A percentile compares a stretch with the other conserved stretches of the same genome.
These are phyloP conservation scores for Luperina testacea DNA, from an alignment of 2,888 invertebrate species.

Conservation along the genomic window DNA sequence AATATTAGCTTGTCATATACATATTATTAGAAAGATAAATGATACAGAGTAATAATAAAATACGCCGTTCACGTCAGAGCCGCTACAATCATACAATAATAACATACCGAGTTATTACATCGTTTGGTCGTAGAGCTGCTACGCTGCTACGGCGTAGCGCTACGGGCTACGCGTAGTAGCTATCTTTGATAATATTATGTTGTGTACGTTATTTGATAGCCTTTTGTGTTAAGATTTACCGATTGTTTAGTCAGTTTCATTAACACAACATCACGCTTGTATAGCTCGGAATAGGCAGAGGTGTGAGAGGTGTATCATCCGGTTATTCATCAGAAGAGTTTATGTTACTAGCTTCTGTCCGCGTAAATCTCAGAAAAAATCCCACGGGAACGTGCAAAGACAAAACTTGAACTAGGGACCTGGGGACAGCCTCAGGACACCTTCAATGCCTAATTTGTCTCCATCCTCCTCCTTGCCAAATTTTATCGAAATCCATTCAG, in stretches of 20 bases:
- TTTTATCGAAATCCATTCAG: too few species aligned
- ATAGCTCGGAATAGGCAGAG: neutral
- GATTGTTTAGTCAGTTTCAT: neutral
- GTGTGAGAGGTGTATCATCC: neutral
- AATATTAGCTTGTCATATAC: neutral
- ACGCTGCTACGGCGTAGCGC: constrained; percentile 64
- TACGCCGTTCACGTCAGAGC: neutral
- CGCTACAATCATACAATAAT: constrained; percentile 8
- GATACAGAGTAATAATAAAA: neutral
- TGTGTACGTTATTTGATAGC: constrained; percentile 3
- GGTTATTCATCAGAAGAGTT: neutral
- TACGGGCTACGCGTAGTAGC: constrained; percentile 43
- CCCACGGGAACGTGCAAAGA: neutral
- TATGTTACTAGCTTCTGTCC: too few species aligned
- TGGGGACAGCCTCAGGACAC: too few species aligned
- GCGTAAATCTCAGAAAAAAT: neutral
- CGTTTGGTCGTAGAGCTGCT: constrained; percentile 49
- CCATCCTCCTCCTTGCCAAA: too few species aligned
- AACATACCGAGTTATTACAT: neutral
- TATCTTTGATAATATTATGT: constrained; percentile 7
- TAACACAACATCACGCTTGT: too few species aligned
- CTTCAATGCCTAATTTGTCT: too few species aligned
- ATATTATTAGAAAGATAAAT: neutral
- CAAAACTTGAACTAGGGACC: too few species aligned
- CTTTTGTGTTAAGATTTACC: neutral